Conservation (phyloP, 2,888 invertebrate genomes). For the Elegia similella region DNA sequence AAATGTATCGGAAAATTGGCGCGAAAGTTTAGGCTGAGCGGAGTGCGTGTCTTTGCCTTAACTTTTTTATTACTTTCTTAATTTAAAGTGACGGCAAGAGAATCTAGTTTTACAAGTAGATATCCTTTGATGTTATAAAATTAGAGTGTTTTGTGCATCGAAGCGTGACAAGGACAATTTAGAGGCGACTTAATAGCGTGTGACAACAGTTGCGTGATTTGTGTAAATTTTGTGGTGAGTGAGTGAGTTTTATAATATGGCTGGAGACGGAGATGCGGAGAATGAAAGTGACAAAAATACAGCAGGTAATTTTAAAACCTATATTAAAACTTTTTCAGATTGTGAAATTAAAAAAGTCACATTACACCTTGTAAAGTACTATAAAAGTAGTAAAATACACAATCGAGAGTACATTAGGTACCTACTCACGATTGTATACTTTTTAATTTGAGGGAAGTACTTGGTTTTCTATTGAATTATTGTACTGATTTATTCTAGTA, state of each 20-base stretch:
- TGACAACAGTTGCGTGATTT: slow-evolving; percentile 20
- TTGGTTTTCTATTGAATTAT: too few species aligned
- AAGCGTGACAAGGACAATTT: slow-evolving; percentile 47
- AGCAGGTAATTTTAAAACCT: background rate
- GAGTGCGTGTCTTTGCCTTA: slow-evolving; percentile 24
- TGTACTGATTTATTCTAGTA: too few species aligned
- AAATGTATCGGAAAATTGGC: slow-evolving; percentile 40
- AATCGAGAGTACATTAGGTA: too few species aligned
- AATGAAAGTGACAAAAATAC: background rate
- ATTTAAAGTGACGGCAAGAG: background rate
- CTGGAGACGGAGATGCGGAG: slow-evolving; percentile 7
- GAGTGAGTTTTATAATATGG: slow-evolving; percentile 13
- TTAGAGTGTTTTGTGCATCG: slow-evolving; percentile 35
- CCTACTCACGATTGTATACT: too few species aligned
- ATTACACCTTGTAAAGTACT: too few species aligned
- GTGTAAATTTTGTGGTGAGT: slow-evolving; percentile 15
- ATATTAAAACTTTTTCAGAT: too few species aligned
- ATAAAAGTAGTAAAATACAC: too few species aligned
- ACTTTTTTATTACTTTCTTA: slow-evolving; percentile 20
- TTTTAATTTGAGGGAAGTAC: too few species aligned
- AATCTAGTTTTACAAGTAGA: background rate
- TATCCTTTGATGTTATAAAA: slow-evolving; percentile 26
- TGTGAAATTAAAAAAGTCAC: background rate
- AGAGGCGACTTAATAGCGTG: slow-evolving; percentile 34
- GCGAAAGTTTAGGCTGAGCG: slow-evolving; percentile 39